Conservation (phyloP, 2,797 vertebrate genomes). For the Pangasius mekongensis region DNA sequence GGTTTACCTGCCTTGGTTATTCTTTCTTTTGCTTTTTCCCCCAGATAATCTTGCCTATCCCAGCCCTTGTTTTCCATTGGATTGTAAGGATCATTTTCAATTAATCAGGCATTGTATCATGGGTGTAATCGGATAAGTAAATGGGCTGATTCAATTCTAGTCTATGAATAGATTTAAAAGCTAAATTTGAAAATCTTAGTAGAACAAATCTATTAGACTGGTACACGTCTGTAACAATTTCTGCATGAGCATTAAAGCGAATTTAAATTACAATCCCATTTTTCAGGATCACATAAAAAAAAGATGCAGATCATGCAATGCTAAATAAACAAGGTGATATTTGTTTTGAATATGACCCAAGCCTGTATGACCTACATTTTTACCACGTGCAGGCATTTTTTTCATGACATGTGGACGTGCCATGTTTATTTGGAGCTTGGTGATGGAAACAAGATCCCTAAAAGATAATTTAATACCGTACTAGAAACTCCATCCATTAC, state of each 20-base stretch:
- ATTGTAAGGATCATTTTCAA: conserved; percentile 12
- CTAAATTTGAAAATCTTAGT: conserved; percentile 29
- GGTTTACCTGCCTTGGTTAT: neutral
- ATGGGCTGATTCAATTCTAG: conserved; percentile 17
- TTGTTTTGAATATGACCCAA: conserved; percentile 34
- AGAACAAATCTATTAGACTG: conserved; percentile 11
- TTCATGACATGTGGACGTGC: conserved; percentile 40
- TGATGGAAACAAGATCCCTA: conserved; percentile 11
- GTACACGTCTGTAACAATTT: neutral
- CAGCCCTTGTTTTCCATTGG: conserved; percentile 8
- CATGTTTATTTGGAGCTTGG: conserved; percentile 26
- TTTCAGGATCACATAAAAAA: neutral
- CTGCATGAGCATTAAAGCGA: neutral
- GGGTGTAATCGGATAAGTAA: conserved; percentile 13
- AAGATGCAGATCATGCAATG: neutral
- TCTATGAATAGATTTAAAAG: conserved; percentile 32
- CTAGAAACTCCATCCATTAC: conserved; percentile 31
- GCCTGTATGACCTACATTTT: conserved; percentile 42
- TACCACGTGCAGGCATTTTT: conserved; percentile 38
- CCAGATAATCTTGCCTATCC: neutral
- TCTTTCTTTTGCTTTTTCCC: neutral
- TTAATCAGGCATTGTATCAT: conserved; percentile 24
- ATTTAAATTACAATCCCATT: neutral
- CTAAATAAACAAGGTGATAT: conserved; percentile 32
- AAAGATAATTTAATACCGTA: conserved; percentile 34